phyloP scores from a whole-genome alignment of 2,113 vertebrate genomes.

The Corynorhinus townsendii region DNA sequence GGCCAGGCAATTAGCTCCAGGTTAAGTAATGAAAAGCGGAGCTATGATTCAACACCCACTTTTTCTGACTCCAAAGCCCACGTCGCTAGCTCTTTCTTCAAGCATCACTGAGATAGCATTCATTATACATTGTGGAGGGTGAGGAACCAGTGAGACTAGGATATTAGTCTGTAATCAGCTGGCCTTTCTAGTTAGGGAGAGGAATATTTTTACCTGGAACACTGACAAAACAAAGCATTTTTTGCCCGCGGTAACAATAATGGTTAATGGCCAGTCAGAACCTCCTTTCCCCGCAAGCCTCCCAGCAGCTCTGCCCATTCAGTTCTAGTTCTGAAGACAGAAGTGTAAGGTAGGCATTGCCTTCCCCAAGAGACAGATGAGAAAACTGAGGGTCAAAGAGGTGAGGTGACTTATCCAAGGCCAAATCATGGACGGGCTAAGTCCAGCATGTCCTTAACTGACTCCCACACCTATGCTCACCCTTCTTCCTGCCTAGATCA shows the following conservation, averaged over 20 bases:
- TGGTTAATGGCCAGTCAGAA: neutral
- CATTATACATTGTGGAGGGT: neutral
- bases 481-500: neutral
- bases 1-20: neutral
- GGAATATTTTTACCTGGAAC: neutral
- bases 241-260: neutral
- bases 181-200: neutral
- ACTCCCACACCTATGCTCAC: fast-evolving
- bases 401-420: neutral
- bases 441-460: neutral
- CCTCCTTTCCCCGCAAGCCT: neutral
- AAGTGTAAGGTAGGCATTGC: neutral
- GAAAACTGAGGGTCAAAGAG: neutral
- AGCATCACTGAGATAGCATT: neutral
- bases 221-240: neutral
- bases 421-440: neutral
- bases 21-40: slow-evolving; percentile 15
- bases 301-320: neutral
- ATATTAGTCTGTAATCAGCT: neutral
- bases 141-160: neutral
- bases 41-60: neutral
- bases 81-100: neutral
- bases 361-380: neutral
- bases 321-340: neutral
- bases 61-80: neutral